phyloP scores from a whole-genome alignment of 2,113 vertebrate genomes.

The Piprites chloris region DNA sequence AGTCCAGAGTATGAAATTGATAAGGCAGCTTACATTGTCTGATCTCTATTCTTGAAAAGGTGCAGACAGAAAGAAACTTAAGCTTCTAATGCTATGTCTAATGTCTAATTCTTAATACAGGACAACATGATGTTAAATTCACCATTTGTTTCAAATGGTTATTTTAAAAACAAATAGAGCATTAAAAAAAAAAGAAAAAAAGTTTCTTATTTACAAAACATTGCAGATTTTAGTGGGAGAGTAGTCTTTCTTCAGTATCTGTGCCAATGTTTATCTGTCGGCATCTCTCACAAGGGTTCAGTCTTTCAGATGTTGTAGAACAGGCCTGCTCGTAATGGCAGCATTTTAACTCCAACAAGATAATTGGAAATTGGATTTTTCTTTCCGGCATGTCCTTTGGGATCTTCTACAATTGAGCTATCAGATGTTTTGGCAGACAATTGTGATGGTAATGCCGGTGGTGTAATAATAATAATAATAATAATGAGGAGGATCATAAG shows the following conservation, averaged over 20 bases:
- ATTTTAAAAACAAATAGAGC: neutral
- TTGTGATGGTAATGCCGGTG: neutral
- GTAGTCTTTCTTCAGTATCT: neutral
- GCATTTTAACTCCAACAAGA: neutral
- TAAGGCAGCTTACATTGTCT: neutral
- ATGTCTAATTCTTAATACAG: neutral
- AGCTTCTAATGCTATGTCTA: neutral
- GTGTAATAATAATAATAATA: neutral
- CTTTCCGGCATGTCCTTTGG: neutral
- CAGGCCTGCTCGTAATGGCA: neutral
- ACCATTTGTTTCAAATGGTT: neutral
- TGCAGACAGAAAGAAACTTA: neutral
- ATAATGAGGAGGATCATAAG: neutral
- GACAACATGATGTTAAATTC: neutral
- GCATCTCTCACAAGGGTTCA: neutral
- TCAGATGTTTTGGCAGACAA: neutral
- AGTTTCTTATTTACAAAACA: neutral
- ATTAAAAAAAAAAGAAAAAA: neutral
- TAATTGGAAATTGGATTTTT: conserved; percentile 23
- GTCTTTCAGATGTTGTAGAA: neutral
- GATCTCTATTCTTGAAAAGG: neutral
- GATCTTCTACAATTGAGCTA: neutral
- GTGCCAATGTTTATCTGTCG: neutral
- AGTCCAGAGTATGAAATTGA: neutral
- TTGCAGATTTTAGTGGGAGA: neutral